phyloP scores from a whole-genome alignment of 2,113 vertebrate genomes.

The Psettodes erumei region DNA sequence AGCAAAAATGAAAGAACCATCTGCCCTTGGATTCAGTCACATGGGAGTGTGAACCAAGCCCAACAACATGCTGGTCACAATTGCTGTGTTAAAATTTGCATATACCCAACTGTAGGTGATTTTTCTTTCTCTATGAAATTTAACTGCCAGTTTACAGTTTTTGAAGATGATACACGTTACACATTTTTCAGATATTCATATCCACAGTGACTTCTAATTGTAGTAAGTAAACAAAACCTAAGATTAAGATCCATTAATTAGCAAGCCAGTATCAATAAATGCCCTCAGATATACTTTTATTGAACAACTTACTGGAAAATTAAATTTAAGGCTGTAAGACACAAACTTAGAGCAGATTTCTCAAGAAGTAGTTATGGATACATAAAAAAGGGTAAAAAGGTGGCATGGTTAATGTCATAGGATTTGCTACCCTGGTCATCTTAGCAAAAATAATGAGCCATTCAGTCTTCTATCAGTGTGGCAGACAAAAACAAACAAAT shows the following conservation, averaged over 20 bases:
- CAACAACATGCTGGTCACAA: background rate
- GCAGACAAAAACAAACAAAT: constrained; percentile 5
- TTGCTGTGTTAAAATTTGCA: background rate
- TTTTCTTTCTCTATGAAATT: background rate
- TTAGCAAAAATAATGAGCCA: background rate
- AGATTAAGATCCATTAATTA: background rate
- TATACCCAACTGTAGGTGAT: background rate
- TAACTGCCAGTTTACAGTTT: background rate
- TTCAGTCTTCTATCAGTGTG: background rate
- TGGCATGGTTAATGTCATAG: background rate
- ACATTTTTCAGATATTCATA: background rate
- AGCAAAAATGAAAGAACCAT: background rate
- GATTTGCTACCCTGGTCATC: background rate
- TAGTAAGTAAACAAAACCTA: background rate
- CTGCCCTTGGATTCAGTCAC: background rate
- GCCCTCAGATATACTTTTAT: background rate
- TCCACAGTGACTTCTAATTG: background rate
- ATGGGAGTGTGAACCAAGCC: background rate
- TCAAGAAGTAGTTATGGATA: background rate
- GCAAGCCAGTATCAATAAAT: background rate
- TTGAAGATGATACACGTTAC: too few species aligned
- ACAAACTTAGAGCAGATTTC: background rate
- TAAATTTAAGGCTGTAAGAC: background rate
- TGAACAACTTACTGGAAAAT: background rate
- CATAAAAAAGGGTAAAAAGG: too few species aligned